These are phyloP conservation scores for Aldrovandia affinis DNA, from an alignment of 2,797 vertebrate species.

Conservation along the genomic window DNA sequence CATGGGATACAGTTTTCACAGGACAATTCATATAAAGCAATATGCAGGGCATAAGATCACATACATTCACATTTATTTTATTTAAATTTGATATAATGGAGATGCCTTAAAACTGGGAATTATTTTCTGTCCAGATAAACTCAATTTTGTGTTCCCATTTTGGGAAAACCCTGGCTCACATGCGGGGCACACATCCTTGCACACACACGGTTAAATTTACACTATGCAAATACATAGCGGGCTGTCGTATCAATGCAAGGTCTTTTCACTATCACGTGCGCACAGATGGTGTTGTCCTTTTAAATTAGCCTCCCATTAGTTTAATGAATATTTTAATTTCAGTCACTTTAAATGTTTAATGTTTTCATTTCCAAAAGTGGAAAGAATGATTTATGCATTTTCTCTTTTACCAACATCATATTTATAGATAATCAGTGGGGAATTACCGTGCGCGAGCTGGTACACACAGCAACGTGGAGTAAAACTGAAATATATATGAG, in stretches of 20 bases:
- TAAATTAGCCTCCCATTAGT: not conserved
- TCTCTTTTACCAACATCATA: slow-evolving; percentile 4
- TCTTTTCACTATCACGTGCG: not conserved
- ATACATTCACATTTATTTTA: too few relatives aligned
- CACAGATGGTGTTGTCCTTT: slow-evolving; percentile 6
- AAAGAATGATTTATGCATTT: not conserved
- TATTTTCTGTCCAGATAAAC: not conserved
- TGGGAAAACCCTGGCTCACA: not conserved
- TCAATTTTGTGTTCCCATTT: too few relatives aligned
- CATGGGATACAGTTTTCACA: not conserved
- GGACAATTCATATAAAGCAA: not conserved
- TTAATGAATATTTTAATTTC: not conserved
- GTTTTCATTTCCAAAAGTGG: not conserved
- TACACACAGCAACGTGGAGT: not conserved
- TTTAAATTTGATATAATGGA: too few relatives aligned
- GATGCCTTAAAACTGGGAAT: too few relatives aligned
- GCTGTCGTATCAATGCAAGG: not conserved
- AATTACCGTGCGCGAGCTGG: not conserved
- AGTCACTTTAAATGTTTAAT: slow-evolving; percentile 6
- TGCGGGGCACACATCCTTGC: not conserved
- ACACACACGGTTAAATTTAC: not conserved
- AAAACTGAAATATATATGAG: slow-evolving; percentile 31
- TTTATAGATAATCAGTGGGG: slow-evolving; percentile 6
- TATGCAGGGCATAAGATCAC: not conserved
- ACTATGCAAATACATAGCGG: not conserved